A percentile compares a stretch with the other conserved stretches of the same genome.
These are phyloP conservation scores for Drosophila equinoxialis DNA, from an alignment of 1,140 invertebrate genomes.

Conservation along the genomic window DNA sequence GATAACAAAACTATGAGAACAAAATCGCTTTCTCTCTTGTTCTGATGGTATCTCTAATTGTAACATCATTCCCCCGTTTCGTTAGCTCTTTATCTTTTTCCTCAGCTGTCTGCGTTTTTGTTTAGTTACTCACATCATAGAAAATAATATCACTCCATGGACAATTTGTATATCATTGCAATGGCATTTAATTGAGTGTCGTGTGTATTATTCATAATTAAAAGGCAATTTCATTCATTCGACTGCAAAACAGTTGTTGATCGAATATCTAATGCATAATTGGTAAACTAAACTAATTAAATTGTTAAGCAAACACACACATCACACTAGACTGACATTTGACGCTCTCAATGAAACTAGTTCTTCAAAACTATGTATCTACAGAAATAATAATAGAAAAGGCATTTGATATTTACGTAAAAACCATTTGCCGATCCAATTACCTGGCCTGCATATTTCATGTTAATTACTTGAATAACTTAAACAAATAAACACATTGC, in stretches of 20 bases:
- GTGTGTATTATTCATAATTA: slow-evolving; percentile 71
- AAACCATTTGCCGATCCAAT: slow-evolving; percentile 69
- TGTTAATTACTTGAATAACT: slow-evolving; percentile 45
- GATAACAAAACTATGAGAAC: slow-evolving; percentile 20
- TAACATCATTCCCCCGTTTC: slow-evolving; percentile 1
- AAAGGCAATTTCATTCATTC: slow-evolving; percentile 51
- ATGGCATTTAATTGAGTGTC: slow-evolving; percentile 60
- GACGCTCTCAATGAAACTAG: slow-evolving; percentile 45
- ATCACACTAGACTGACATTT: slow-evolving; percentile 44
- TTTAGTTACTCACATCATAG: background rate
- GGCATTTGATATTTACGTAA: slow-evolving; percentile 53
- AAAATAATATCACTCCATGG: slow-evolving; percentile 21
- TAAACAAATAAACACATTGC: slow-evolving; percentile 43
- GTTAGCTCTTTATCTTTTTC: background rate
- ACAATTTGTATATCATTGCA: slow-evolving; percentile 25
- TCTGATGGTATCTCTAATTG: slow-evolving; percentile 23
- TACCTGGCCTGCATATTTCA: slow-evolving; percentile 57
- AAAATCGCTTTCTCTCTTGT: slow-evolving; percentile 3
- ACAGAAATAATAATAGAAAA: slow-evolving; percentile 56
- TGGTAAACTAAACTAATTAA: slow-evolving; percentile 78
- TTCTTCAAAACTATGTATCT: slow-evolving; percentile 41
- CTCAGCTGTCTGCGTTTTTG: background rate
- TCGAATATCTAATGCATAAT: slow-evolving; percentile 56
- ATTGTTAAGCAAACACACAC: slow-evolving; percentile 68
- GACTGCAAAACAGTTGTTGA: slow-evolving; percentile 31